phyloP scores from a whole-genome alignment of 1,140 invertebrate species.

The Drosophila kohkoa region DNA sequence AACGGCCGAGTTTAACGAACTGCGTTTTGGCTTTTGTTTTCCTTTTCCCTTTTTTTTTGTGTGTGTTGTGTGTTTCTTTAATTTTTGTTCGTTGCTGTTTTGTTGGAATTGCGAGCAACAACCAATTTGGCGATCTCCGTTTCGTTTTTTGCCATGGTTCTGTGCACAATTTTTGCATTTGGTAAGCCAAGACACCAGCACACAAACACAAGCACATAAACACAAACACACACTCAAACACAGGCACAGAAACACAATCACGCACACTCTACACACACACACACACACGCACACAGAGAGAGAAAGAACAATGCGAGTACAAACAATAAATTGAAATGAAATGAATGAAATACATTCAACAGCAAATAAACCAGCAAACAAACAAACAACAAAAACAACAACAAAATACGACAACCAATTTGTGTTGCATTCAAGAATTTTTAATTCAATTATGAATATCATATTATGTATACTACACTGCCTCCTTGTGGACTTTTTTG shows the following conservation, averaged over 20 bases:
- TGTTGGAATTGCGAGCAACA: slow-evolving; percentile 25
- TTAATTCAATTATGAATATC: slow-evolving; percentile 61
- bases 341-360: slow-evolving; percentile 21
- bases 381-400: slow-evolving; percentile 2
- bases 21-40: slow-evolving; percentile 61
- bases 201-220: slow-evolving; percentile 6
- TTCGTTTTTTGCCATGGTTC: slow-evolving; percentile 50
- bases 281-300: slow-evolving; percentile 21
- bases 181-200: slow-evolving; percentile 31
- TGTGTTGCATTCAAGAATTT: slow-evolving; percentile 34
- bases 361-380: slow-evolving; percentile 8
- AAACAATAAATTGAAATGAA: slow-evolving; percentile 37
- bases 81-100: slow-evolving; percentile 25
- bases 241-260: slow-evolving; percentile 1
- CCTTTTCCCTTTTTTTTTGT: slow-evolving; percentile 21
- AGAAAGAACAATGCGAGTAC: slow-evolving; percentile 22
- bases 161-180: slow-evolving; percentile 53
- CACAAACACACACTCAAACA: slow-evolving; percentile 12
- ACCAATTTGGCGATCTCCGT: slow-evolving; percentile 50
- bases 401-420: slow-evolving; percentile 48
- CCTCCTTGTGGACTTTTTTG: background rate
- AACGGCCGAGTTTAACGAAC: slow-evolving; percentile 76
- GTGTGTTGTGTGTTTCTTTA: slow-evolving; percentile 14
- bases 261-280: background rate
- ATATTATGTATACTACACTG: background rate